These are phyloP conservation scores for Nothobranchius furzeri DNA, from an alignment of 2,113 vertebrate genomes.

Conservation along the genomic window DNA sequence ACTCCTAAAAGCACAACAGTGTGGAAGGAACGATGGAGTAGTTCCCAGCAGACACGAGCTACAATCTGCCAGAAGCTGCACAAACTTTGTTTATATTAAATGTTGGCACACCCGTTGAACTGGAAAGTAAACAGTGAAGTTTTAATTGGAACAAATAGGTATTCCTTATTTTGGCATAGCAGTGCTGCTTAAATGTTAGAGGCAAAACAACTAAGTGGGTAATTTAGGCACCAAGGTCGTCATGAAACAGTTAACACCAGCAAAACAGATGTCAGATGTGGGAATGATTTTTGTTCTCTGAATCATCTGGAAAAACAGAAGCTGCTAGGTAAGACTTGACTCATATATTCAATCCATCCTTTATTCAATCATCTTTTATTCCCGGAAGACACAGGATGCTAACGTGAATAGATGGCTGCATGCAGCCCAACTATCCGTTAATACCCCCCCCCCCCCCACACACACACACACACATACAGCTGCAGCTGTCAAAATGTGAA, in stretches of 20 bases:
- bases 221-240: background rate
- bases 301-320: background rate
- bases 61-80: conserved; percentile 3
- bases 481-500: conserved; percentile 50
- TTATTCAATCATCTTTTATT: background rate
- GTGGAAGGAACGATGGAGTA: conserved; percentile 15
- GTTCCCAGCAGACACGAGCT: conserved; percentile 5
- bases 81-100: background rate
- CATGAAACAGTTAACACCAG: conserved; percentile 4
- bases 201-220: background rate
- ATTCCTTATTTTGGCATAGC: conserved; percentile 3
- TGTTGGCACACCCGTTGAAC: conserved; percentile 6
- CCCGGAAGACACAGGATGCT: background rate
- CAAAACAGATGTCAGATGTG: background rate
- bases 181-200: background rate
- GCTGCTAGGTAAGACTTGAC: background rate
- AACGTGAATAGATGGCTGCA: background rate
- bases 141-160: conserved; percentile 16
- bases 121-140: conserved; percentile 10
- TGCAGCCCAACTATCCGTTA: conserved; percentile 1
- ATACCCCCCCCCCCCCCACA: conserved; percentile 7
- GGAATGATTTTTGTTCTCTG: background rate
- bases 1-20: conserved; percentile 22
- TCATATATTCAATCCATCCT: conserved; percentile 7
- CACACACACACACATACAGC: conserved; percentile 18